Evolutionary conservation across 2,113 vertebrate genomes (phyloP).

Genomic region (Megalops atlanticus): DNA sequence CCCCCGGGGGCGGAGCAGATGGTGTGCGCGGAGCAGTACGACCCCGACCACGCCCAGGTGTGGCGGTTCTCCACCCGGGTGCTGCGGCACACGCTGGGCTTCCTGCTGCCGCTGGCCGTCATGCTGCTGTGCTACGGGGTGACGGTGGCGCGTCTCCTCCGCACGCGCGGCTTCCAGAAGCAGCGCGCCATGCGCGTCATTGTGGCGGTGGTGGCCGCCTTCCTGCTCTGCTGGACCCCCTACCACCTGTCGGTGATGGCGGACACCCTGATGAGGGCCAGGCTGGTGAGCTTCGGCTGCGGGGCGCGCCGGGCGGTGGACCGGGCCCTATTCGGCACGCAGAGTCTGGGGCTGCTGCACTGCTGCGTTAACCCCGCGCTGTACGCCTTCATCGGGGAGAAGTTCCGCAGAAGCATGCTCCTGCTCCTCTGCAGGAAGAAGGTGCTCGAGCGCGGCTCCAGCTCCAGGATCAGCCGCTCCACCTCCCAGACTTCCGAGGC

Average conservation of each 20-base stretch:
- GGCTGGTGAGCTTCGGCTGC: conserved; percentile 45
- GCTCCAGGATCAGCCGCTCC: conserved; percentile 58
- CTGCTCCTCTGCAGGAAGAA: conserved; percentile 49
- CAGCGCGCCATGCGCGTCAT: conserved; percentile 75
- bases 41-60: conserved; percentile 16
- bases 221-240: conserved; percentile 72
- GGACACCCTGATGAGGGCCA: conserved; percentile 59
- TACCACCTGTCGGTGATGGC: conserved; percentile 58
- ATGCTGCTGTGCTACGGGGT: conserved; percentile 71
- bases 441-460: conserved; percentile 39
- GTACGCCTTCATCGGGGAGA: conserved; percentile 73
- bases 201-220: conserved; percentile 63
- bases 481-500: conserved; percentile 62
- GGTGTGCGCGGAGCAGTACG: conserved; percentile 40
- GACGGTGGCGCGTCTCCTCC: conserved; percentile 60
- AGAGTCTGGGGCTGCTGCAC: conserved; percentile 65
- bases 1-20: accelerated
- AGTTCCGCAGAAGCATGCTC: conserved; percentile 66
- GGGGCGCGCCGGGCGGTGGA: conserved; percentile 20
- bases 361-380: conserved; percentile 73
- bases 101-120: conserved; percentile 61
- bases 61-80: conserved; percentile 45
- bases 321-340: conserved; percentile 45
- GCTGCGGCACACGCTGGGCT: conserved; percentile 64
- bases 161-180: conserved; percentile 66